These are phyloP conservation scores for Ursus arctos DNA, from an alignment of 2,113 vertebrate genomes.

Conservation along the genomic window DNA sequence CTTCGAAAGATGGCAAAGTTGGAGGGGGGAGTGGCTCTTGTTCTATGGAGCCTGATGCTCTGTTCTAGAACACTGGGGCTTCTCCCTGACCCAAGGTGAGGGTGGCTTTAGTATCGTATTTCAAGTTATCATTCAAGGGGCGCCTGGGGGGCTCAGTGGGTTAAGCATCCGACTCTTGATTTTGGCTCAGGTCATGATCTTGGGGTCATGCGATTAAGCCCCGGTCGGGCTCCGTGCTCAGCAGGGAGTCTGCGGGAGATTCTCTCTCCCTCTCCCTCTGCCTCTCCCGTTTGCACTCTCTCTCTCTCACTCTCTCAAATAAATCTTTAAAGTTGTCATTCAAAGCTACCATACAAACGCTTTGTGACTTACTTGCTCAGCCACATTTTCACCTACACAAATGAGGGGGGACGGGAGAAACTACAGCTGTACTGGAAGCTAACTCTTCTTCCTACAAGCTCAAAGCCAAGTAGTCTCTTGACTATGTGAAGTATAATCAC, in stretches of 20 bases:
- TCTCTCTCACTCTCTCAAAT: neutral
- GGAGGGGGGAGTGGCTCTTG: neutral
- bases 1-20: neutral
- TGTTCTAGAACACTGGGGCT: neutral
- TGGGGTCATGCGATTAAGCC: neutral
- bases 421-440: conserved; percentile 36
- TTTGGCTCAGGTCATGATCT: neutral
- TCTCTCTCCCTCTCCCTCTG: neutral
- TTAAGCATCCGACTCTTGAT: neutral
- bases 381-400: conserved; percentile 22
- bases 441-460: conserved; percentile 41
- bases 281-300: neutral
- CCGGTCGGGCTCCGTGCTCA: neutral
- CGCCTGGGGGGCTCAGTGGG: neutral
- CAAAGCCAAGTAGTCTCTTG: neutral
- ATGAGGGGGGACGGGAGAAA: neutral
- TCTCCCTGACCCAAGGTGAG: neutral
- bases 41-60: neutral
- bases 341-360: conserved; percentile 37
- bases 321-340: conserved; percentile 1
- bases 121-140: neutral
- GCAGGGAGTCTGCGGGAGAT: neutral
- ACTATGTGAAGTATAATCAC: neutral
- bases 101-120: neutral
- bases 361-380: neutral